Conservation (phyloP, 1,140 invertebrate species). For the Rhynchophorus ferrugineus region DNA sequence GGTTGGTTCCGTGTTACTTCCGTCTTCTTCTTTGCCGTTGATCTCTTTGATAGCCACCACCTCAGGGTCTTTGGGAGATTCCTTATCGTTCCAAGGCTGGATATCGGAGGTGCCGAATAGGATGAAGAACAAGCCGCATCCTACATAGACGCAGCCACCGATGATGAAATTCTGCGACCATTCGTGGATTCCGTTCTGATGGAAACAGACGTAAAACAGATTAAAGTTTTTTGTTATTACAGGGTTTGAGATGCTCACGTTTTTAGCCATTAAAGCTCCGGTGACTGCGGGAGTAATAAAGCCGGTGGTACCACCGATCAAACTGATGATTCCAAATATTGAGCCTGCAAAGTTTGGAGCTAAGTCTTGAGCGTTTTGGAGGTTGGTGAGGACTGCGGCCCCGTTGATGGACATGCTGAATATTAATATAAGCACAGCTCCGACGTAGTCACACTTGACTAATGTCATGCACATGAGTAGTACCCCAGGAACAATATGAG, state of each 20-base stretch:
- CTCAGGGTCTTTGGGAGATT: slow-evolving; percentile 1
- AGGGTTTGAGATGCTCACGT: too few species aligned
- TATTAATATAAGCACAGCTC: slow-evolving; percentile 60
- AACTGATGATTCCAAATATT: slow-evolving; percentile 67
- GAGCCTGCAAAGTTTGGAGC: slow-evolving; percentile 74
- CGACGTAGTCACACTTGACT: slow-evolving; percentile 54
- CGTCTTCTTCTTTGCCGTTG: slow-evolving; percentile 5
- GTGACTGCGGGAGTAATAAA: slow-evolving; percentile 66
- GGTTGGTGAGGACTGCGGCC: slow-evolving; percentile 72
- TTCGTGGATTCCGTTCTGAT: slow-evolving; percentile 48
- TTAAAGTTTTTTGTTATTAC: background rate
- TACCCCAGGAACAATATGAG: slow-evolving; percentile 62
- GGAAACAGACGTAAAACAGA: slow-evolving; percentile 6
- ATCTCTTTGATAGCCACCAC: slow-evolving; percentile 9
- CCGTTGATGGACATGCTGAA: slow-evolving; percentile 74
- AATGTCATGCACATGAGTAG: slow-evolving; percentile 58
- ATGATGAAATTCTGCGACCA: slow-evolving; percentile 57
- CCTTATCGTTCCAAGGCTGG: slow-evolving; percentile 42
- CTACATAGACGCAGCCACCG: slow-evolving; percentile 45
- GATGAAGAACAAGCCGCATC: slow-evolving; percentile 46
- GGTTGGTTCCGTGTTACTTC: slow-evolving; percentile 1
- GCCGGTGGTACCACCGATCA: slow-evolving; percentile 62
- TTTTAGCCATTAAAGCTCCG: slow-evolving; percentile 55
- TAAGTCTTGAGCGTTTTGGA: slow-evolving; percentile 78
- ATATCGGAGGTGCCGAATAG: slow-evolving; percentile 44